Conservation (phyloP, 2,888 invertebrate species). For the Plagodis pulveraria region DNA sequence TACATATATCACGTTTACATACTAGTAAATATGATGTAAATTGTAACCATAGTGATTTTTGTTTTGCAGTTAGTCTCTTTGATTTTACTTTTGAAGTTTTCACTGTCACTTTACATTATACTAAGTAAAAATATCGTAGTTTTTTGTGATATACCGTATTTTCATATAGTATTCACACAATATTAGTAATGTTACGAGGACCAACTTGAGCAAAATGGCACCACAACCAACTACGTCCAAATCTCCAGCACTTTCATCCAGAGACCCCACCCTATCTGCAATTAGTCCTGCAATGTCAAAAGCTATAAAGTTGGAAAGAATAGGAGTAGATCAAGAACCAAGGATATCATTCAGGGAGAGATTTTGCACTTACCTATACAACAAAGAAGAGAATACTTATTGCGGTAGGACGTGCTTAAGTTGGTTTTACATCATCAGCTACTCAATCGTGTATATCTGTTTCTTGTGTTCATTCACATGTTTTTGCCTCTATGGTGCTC, state of each 20-base stretch:
- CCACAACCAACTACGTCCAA: neutral
- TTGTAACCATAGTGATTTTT: neutral
- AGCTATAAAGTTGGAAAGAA: constrained; percentile 10
- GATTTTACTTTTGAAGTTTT: neutral
- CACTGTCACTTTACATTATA: constrained; percentile 2
- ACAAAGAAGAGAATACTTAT: constrained; percentile 50
- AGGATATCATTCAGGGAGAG: constrained; percentile 34
- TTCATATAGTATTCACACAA: too few relatives aligned
- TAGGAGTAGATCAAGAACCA: constrained; percentile 7
- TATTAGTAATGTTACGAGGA: constrained; percentile 11
- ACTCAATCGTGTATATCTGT: constrained; percentile 63
- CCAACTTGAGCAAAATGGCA: constrained; percentile 12
- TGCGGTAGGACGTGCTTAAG: constrained; percentile 61
- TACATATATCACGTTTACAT: too few relatives aligned
- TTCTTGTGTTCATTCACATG: constrained; percentile 64
- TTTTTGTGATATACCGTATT: too few relatives aligned
- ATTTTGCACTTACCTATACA: constrained; percentile 50
- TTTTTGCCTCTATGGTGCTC: constrained; percentile 55
- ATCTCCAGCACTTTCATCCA: constrained; percentile 12
- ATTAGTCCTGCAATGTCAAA: constrained; percentile 24
- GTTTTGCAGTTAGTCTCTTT: neutral
- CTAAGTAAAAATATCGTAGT: neutral
- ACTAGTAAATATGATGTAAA: neutral
- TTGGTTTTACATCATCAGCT: constrained; percentile 59
- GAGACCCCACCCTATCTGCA: constrained; percentile 27